Evolutionary conservation across 2,797 vertebrate species (phyloP).

Genomic region (Schizopygopsis malacanthus): DNA sequence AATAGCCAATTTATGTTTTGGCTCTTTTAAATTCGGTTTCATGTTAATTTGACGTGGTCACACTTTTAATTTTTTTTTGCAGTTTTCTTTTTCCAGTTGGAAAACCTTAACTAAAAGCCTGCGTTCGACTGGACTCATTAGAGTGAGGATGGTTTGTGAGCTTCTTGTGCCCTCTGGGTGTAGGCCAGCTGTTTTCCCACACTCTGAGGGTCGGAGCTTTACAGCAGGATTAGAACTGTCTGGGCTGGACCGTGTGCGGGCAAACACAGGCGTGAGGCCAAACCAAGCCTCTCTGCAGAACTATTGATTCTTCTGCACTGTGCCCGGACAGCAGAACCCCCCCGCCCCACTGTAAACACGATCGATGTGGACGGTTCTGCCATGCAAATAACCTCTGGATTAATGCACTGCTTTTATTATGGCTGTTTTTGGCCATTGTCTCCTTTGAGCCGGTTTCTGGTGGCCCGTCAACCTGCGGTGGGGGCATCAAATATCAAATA

Average conservation of each 20-base stretch:
- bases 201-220: conserved; percentile 39
- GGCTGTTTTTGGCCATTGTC: conserved; percentile 1
- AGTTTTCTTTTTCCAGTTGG: not conserved
- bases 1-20: too few relatives aligned
- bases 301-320: conserved; percentile 46
- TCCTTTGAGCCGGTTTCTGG: not conserved
- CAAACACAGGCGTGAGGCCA: conserved; percentile 19
- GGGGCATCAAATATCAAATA: not conserved
- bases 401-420: conserved; percentile 37
- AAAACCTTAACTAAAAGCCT: not conserved
- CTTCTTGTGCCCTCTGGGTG: not conserved
- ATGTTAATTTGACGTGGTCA: not conserved
- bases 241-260: conserved; percentile 19
- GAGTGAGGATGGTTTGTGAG: not conserved
- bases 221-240: conserved; percentile 47
- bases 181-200: conserved; percentile 45
- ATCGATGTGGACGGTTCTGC: conserved; percentile 34
- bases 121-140: conserved; percentile 2
- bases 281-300: conserved; percentile 46
- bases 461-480: conserved; percentile 9
- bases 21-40: not conserved
- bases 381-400: conserved; percentile 33
- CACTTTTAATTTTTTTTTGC: too few relatives aligned
- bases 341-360: conserved; percentile 48
- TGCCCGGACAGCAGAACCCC: conserved; percentile 16